Conservation (phyloP, 2,888 invertebrate species). For the Boloria euphrosyne region DNA sequence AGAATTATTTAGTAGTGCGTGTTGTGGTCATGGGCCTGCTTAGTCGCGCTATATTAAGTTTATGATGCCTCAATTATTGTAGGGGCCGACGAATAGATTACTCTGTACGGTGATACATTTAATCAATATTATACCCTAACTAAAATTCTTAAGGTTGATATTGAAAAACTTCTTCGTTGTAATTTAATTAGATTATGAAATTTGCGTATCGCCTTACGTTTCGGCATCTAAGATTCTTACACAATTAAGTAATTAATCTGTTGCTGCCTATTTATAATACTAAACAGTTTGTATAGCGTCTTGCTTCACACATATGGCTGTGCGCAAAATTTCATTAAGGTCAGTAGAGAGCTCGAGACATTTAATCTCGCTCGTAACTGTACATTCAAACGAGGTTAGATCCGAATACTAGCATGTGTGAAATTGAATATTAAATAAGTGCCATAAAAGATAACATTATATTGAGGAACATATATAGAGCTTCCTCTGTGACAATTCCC, state of each 20-base stretch:
- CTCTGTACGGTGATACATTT: conserved; percentile 4
- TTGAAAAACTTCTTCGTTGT: neutral
- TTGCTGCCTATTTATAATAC: conserved; percentile 22
- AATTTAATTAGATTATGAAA: conserved; percentile 24
- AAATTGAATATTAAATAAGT: conserved; percentile 38
- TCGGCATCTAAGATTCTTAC: conserved; percentile 22
- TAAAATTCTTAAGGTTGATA: conserved; percentile 4
- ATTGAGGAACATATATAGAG: conserved; percentile 40
- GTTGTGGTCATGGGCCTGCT: conserved; percentile 44
- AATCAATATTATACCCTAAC: conserved; percentile 19
- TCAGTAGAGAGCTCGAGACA: conserved; percentile 32
- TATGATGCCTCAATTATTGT: conserved; percentile 45
- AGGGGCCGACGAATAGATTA: conserved; percentile 40
- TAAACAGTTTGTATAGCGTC: conserved; percentile 27
- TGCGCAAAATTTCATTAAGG: conserved; percentile 38
- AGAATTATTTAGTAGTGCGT: conserved; percentile 41
- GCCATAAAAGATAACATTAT: conserved; percentile 42
- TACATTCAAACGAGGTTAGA: conserved; percentile 34
- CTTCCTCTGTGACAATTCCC: conserved; percentile 39
- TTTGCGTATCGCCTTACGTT: conserved; percentile 26
- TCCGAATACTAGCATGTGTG: conserved; percentile 36
- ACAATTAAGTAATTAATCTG: conserved; percentile 32
- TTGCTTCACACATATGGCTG: conserved; percentile 28
- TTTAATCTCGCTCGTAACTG: conserved; percentile 36
- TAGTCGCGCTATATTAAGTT: conserved; percentile 47